These are phyloP conservation scores for Macropus fuliginosus DNA, from an alignment of 2,797 vertebrate genomes.

Conservation along the genomic window DNA sequence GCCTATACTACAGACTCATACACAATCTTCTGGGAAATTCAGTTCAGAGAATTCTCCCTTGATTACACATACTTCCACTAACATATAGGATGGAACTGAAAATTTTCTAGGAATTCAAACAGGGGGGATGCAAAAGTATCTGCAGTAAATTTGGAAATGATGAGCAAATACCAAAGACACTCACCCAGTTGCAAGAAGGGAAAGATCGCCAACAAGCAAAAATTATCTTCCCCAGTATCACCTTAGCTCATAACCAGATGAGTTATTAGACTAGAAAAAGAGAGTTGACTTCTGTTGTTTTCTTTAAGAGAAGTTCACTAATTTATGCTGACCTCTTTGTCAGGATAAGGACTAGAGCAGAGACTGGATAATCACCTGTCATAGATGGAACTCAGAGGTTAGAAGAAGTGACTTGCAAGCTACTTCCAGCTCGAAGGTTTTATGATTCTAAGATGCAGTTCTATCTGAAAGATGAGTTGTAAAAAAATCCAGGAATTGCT, in stretches of 20 bases:
- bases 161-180: not conserved
- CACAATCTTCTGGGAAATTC: not conserved
- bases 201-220: slow-evolving; percentile 13
- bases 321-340: not conserved
- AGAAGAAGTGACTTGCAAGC: not conserved
- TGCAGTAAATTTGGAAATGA: not conserved
- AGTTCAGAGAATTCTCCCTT: not conserved
- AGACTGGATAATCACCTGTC: not conserved
- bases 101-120: not conserved
- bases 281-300: not conserved
- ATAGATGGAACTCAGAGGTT: not conserved
- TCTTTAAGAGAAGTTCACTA: slow-evolving; percentile 18
- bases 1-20: not conserved
- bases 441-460: slow-evolving; percentile 18
- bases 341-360: not conserved
- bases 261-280: not conserved
- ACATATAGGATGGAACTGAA: not conserved
- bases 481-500: slow-evolving; percentile 9
- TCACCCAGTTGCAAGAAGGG: slow-evolving; percentile 7
- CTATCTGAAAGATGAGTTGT: slow-evolving; percentile 33
- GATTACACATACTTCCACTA: not conserved
- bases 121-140: not conserved
- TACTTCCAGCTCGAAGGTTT: slow-evolving; percentile 3
- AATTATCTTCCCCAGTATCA: slow-evolving; percentile 20
- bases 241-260: not conserved